These are phyloP conservation scores for Gymnorhina tibicen DNA, from an alignment of 2,113 vertebrate genomes.

Conservation along the genomic window DNA sequence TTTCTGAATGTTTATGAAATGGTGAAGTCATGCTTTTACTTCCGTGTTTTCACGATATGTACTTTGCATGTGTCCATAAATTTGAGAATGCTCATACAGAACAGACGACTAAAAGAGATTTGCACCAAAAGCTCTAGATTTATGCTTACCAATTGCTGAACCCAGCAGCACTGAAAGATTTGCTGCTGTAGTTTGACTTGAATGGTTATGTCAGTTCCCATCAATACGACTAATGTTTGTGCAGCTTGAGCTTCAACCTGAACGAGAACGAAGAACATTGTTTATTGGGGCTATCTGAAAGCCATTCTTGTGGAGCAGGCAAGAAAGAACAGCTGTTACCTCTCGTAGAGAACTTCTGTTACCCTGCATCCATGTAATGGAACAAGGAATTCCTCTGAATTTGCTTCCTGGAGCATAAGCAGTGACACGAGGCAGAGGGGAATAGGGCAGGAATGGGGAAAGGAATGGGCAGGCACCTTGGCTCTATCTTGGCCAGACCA, in stretches of 20 bases:
- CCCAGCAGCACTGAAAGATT: neutral
- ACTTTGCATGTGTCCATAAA: neutral
- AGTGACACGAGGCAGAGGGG: neutral
- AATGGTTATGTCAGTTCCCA: conserved; percentile 10
- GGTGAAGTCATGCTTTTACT: neutral
- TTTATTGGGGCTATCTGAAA: neutral
- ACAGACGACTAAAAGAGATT: neutral
- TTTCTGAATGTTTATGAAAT: neutral
- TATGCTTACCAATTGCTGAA: neutral
- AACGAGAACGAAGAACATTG: neutral
- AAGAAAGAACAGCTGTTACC: neutral
- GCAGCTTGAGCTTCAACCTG: neutral
- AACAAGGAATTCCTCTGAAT: neutral
- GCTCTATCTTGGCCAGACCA: neutral
- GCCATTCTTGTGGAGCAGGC: neutral
- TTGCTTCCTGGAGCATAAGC: neutral
- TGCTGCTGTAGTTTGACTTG: neutral
- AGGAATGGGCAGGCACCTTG: neutral
- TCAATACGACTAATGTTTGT: neutral
- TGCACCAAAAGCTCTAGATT: conserved; percentile 11
- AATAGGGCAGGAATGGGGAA: neutral
- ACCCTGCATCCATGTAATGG: neutral
- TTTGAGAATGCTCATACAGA: neutral
- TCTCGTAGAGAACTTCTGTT: neutral
- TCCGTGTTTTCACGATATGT: neutral